A percentile compares a stretch with the other conserved stretches of the same genome.
Conservation (phyloP, 2,797 vertebrate species). For the Eulemur rubriventer region DNA sequence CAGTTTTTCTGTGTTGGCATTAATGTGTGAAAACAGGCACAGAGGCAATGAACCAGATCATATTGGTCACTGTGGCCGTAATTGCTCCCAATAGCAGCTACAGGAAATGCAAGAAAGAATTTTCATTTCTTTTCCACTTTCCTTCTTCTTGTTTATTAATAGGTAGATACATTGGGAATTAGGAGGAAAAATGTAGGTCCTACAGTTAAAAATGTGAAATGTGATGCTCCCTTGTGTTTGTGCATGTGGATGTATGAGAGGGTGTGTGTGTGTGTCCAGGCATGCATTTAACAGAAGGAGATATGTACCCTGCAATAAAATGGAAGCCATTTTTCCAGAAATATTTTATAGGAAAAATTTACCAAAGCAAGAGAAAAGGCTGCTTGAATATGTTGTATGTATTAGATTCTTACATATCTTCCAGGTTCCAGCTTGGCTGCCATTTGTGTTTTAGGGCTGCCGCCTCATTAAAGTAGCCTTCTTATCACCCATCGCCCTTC, state of each 20-base stretch:
- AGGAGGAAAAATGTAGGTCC: neutral
- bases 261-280: neutral
- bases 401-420: neutral
- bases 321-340: conserved; percentile 26
- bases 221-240: neutral
- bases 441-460: neutral
- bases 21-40: neutral
- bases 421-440: neutral
- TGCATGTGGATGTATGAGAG: neutral
- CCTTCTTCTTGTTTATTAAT: conserved; percentile 12
- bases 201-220: conserved; percentile 38
- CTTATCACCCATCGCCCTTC: neutral
- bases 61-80: neutral
- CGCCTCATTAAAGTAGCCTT: neutral
- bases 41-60: neutral
- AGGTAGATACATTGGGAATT: neutral
- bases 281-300: conserved; percentile 10
- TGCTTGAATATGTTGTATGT: neutral
- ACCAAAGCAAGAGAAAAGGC: neutral
- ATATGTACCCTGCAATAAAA: neutral
- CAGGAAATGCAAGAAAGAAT: neutral
- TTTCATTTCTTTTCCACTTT: conserved; percentile 34
- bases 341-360: neutral
- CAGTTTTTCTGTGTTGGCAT: neutral
- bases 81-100: neutral